Base-by-base conservation (phyloP, 2,888 invertebrate genomes). In the Lymantria monacha region DNA sequence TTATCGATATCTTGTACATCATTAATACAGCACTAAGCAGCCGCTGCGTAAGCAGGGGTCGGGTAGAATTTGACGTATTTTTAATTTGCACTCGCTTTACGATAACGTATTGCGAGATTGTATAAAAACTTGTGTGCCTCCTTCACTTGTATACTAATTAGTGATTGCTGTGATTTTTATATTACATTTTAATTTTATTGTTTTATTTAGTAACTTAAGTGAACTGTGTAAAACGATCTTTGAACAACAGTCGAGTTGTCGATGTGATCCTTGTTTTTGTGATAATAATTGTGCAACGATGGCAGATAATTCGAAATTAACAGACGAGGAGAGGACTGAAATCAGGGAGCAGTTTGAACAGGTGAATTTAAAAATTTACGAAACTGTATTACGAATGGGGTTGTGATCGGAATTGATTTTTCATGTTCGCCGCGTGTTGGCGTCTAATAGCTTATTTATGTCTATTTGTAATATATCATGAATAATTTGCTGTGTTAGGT, bases 301-400 rank as follows among this genome's bases (percentile, higher is more conserved):
- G 91, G 86, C 91, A 81, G 90, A 91, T 77, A 89, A 91, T 81
- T 85, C 91, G 65, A 92, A 92, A 83, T 84, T 94, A 76, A 93
- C 93, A 55, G 91, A 92, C 53, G 95, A 96, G 76, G 95, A 96
- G 88, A 92, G 93, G 70, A 87, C 93, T 58, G 96, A 96, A 88
- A 94, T 96, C 74, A 92, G 93, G 75, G 95, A 95, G 87, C 95
- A 95, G 79, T 96, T 96, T 79, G 92, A 92, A 70, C 93, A 94
- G 92, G 96, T 96, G 92, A 61, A 63, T 66, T 92, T 45, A 49
- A 37, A 30, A 55, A 43, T 63, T 53, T 55, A 53, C 47, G n/a
- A n/a, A 37, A 22, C 2, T 12, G 12, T 38, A 12, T 42, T n/a
- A 14, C 9, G 31, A 14, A 36, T 44, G 30, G 30, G n/a, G 30